Evolutionary conservation across 2,888 invertebrate genomes (phyloP).

Genomic region (Acrobasis suavella): DNA sequence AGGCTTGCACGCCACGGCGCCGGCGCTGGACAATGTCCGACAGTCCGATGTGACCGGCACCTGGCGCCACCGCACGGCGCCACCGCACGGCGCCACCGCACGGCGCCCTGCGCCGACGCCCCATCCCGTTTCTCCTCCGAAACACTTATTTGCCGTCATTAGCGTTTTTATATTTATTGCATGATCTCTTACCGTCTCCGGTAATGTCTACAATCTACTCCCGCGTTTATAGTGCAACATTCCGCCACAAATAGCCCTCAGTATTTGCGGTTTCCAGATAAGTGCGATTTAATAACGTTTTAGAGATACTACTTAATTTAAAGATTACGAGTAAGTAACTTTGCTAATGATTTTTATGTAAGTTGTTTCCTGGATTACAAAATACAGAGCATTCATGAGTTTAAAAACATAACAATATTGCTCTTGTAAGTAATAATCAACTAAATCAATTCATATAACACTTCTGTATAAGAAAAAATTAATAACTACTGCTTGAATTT

Average conservation of each 20-base stretch:
- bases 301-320: conserved; percentile 1
- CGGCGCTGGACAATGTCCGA: not conserved
- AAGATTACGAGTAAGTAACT: not conserved
- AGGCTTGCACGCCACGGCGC: conserved; percentile 35
- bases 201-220: conserved; percentile 16
- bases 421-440: too few species aligned
- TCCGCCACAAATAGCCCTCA: conserved; percentile 13
- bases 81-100: conserved; percentile 34
- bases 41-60: conserved; percentile 32
- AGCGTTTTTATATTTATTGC: conserved; percentile 18
- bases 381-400: too few species aligned
- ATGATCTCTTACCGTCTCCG: conserved; percentile 5
- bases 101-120: conserved; percentile 43
- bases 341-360: not conserved
- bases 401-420: too few species aligned
- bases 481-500: too few species aligned
- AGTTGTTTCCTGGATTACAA: not conserved
- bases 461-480: too few species aligned
- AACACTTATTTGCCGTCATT: conserved; percentile 42
- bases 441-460: too few species aligned
- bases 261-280: conserved; percentile 13
- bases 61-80: conserved; percentile 28
- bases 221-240: conserved; percentile 17
- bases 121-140: conserved; percentile 44
- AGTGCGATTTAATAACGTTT: conserved; percentile 8